Evolutionary conservation across 2,113 vertebrate species (phyloP), one percentile per base, ranked within the genome.

Genomic region (Proterorhinus semilunaris): DNA sequence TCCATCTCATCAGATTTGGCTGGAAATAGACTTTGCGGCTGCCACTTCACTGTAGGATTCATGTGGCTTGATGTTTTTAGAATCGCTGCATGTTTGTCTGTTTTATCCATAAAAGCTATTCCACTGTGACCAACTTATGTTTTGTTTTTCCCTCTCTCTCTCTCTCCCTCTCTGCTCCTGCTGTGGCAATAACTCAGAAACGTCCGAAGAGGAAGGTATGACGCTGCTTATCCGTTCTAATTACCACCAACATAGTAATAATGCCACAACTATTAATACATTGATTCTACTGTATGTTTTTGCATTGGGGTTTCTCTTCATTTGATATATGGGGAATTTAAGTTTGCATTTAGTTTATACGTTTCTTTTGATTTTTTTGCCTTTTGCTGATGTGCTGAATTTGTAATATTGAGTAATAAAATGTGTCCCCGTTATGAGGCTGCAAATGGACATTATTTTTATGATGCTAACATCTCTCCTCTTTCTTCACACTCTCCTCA

Each of bases 161-260:
- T 55, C 7, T 55, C 21, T 64, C 9, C 71, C 50, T 47, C 54
- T 68, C 51, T 78, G 21, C 76, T 71, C 15, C 69, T 62, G 63
- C 69, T 9, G 66, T n/a, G 7, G 49, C 50, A 59, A 16, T 43
- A 45, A 66, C 78, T 54, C 93, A 99, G 97, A 92, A 99, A 98
- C 93, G 98, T 98, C 86, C 94, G 96, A 15, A 92, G 95, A 88
- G 97, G 96, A 97, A 98, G 96, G 97, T 99, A 98, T 6, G 94
- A 93, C 75, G 87, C 92, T 16, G 86, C 93, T 73, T 93, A 93
- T 85, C 90, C 94, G 86, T 92, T 86, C 84, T 95, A 52, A 58
- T 55, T 53, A 44, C 45, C 45, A 43, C 52, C 27, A 43, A 47
- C 15, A 13, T 13, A 55, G 16, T 62, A 52, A 36, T 36, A 36